A percentile compares a stretch with the other conserved stretches of the same genome.
Evolutionary conservation across 2,888 invertebrate genomes (phyloP).

Genomic region (Nemurella pictetii): DNA sequence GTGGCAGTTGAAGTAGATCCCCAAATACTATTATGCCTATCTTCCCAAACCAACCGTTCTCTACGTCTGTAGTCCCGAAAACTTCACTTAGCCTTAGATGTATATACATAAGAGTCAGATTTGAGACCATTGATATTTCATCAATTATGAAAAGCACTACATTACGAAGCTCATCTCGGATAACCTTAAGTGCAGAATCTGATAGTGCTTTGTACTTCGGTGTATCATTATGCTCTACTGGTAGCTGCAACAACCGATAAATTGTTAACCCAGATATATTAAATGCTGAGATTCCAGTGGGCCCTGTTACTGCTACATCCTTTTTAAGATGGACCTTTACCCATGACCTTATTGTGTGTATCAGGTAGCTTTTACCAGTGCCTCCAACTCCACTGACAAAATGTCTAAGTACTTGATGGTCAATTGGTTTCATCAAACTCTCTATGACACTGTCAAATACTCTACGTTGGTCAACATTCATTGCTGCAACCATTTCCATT

Average conservation of each 20-base stretch:
- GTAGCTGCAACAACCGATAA: slow-evolving; percentile 47
- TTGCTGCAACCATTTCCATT: too few species aligned
- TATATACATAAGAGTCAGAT: slow-evolving; percentile 45
- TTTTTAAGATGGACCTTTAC: too few species aligned
- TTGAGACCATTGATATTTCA: slow-evolving; percentile 46
- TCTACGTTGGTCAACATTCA: too few species aligned
- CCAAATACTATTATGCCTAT: slow-evolving; percentile 47
- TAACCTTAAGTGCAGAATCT: slow-evolving; percentile 44
- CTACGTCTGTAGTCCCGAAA: slow-evolving; percentile 45
- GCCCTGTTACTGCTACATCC: too few species aligned
- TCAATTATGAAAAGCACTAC: slow-evolving; percentile 46
- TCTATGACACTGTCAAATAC: too few species aligned
- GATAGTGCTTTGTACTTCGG: slow-evolving; percentile 46
- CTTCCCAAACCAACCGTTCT: slow-evolving; percentile 47
- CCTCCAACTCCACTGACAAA: too few species aligned
- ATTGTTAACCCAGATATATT: too few species aligned
- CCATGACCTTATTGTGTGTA: too few species aligned
- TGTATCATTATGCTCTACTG: slow-evolving; percentile 46
- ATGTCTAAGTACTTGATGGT: too few species aligned
- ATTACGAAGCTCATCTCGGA: slow-evolving; percentile 44
- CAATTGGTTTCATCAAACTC: too few species aligned
- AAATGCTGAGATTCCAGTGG: too few species aligned
- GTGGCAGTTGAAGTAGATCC: slow-evolving; percentile 49
- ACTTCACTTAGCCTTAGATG: slow-evolving; percentile 45
- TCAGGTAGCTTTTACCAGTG: too few species aligned